Conservation (phyloP, 1,140 invertebrate species). For the Zaprionus vittiger region DNA sequence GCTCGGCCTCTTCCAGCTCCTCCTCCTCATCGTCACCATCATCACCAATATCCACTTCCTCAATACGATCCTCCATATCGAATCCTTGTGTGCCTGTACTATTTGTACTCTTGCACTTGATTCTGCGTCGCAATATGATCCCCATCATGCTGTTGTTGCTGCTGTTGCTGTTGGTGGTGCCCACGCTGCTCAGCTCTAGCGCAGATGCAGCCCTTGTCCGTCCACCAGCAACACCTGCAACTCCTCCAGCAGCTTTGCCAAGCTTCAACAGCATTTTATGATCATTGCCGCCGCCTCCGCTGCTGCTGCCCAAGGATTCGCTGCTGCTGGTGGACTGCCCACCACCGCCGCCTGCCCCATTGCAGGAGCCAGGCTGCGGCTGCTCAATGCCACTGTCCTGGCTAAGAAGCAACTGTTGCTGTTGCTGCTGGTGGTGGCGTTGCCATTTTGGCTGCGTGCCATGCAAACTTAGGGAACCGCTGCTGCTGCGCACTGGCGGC, state of each 20-base stretch:
- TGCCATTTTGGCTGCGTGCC: constrained; percentile 66
- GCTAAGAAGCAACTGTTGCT: constrained; percentile 66
- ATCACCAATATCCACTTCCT: constrained; percentile 77
- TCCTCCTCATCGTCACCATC: constrained; percentile 45
- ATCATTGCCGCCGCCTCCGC: constrained; percentile 5
- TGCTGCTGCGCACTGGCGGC: constrained; percentile 73
- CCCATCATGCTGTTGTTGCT: background rate
- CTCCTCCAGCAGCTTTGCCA: background rate
- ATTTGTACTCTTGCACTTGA: constrained; percentile 77
- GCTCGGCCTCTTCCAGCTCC: constrained; percentile 24
- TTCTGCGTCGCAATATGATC: constrained; percentile 59
- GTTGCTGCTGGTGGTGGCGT: constrained; percentile 57
- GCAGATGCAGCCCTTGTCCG: constrained; percentile 64
- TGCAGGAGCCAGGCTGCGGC: constrained; percentile 19
- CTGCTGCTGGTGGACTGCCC: constrained; percentile 65
- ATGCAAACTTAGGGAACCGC: constrained; percentile 70
- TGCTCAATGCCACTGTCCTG: constrained; percentile 82
- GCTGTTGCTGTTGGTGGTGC: constrained; percentile 9
- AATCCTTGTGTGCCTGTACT: constrained; percentile 74
- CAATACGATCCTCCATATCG: constrained; percentile 80
- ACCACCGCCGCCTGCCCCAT: constrained; percentile 20
- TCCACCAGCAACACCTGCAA: constrained; percentile 1
- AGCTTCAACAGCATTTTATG: constrained; percentile 19
- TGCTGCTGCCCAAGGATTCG: constrained; percentile 69
- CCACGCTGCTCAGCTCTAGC: constrained; percentile 59